Conservation (phyloP, 2,797 vertebrate species). For the Dryobates pubescens region DNA sequence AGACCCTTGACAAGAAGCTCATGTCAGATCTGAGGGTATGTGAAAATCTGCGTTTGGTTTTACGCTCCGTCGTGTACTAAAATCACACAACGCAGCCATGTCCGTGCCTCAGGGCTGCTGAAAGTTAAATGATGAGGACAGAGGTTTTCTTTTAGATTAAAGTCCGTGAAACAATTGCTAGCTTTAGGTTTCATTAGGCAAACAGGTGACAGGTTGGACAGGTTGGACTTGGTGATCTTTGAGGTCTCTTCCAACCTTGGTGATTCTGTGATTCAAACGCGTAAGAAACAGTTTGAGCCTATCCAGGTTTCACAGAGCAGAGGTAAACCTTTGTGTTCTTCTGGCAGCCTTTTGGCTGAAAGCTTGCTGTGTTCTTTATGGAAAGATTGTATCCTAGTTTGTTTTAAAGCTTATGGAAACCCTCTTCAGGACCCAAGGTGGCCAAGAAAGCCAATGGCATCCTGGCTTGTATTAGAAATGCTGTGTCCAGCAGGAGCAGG, state of each 20-base stretch:
- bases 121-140: constrained; percentile 24
- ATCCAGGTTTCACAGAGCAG: not conserved
- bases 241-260: too few species aligned
- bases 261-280: not conserved
- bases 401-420: not conserved
- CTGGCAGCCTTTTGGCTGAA: not conserved
- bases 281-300: not conserved
- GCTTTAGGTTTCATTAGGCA: constrained; percentile 31
- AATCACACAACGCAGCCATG: not conserved
- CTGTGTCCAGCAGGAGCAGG: too few species aligned
- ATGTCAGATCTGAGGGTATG: constrained; percentile 97
- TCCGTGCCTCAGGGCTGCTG: not conserved
- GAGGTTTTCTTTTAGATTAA: constrained; percentile 40
- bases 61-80: not conserved
- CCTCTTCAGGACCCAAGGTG: not conserved
- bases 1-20: constrained; percentile 97
- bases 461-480: too few species aligned
- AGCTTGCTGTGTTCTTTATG: not conserved
- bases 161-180: constrained; percentile 26
- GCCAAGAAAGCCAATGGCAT: too few species aligned
- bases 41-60: not conserved
- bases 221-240: too few species aligned
- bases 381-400: not conserved
- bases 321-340: not conserved
- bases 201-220: too few species aligned